Evolutionary conservation across 2,797 vertebrate species (phyloP).

Genomic region (Alca torda): DNA sequence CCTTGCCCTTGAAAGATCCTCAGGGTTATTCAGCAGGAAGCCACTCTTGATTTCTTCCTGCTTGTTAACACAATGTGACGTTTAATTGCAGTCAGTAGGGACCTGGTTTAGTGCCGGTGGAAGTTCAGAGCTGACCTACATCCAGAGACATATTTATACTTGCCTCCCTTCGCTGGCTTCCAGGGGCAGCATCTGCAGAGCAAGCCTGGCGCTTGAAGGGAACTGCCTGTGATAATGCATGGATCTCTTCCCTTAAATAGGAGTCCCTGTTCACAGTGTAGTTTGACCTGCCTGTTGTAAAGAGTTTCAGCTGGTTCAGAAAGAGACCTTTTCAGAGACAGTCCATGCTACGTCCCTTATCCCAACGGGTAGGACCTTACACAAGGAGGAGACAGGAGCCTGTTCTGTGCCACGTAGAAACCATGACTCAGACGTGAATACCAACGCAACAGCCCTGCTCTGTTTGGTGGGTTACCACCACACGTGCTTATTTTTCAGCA

Average conservation of each 20-base stretch:
- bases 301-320: neutral
- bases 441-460: neutral
- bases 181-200: neutral
- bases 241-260: neutral
- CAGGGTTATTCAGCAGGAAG: constrained; percentile 3
- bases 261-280: accelerated
- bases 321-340: neutral
- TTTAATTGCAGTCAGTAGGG: constrained; percentile 30
- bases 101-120: neutral
- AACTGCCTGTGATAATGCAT: neutral
- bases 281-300: neutral
- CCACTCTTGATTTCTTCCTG: neutral
- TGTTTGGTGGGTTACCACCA: neutral
- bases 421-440: accelerated
- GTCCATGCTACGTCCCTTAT: accelerated
- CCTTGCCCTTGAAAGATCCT: constrained; percentile 20
- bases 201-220: neutral
- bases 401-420: neutral
- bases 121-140: constrained; percentile 45
- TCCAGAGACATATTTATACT: neutral
- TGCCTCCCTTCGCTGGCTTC: neutral
- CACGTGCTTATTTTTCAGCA: neutral
- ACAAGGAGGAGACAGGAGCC: neutral
- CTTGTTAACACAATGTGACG: constrained; percentile 43
- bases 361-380: neutral